Evolutionary conservation across 2,888 invertebrate species (phyloP).

Genomic region (Eupeodes luniger): DNA sequence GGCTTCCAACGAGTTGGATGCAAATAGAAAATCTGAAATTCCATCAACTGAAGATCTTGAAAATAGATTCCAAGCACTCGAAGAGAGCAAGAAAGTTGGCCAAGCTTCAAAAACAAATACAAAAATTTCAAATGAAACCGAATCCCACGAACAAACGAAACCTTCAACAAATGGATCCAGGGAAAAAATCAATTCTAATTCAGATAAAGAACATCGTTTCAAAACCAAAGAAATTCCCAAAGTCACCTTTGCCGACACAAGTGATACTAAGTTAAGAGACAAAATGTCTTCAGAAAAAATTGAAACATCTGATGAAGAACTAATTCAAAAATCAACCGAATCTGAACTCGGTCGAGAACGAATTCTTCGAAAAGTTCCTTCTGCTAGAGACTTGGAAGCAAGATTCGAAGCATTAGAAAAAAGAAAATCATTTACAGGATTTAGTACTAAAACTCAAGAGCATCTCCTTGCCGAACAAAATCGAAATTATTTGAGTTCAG

Average conservation of each 20-base stretch:
- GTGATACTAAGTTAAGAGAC: neutral
- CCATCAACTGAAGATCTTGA: constrained; percentile 82
- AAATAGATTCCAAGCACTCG: constrained; percentile 81
- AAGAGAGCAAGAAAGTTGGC: constrained; percentile 69
- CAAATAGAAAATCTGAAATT: constrained; percentile 75
- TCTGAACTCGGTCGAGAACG: neutral
- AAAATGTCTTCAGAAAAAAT: neutral
- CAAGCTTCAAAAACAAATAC: neutral
- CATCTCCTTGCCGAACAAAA: constrained; percentile 17
- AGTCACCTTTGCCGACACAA: constrained; percentile 15
- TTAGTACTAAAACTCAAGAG: constrained; percentile 12
- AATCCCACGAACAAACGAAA: neutral
- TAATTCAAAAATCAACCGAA: constrained; percentile 16
- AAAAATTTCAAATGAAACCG: neutral
- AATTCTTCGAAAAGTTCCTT: constrained; percentile 8
- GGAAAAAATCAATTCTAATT: neutral
- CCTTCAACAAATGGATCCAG: neutral
- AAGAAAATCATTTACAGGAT: constrained; percentile 27
- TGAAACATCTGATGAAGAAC: neutral
- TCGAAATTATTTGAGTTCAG: constrained; percentile 21
- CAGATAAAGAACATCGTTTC: neutral
- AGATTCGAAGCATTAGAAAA: constrained; percentile 51
- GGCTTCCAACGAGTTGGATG: neutral
- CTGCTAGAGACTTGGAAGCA: constrained; percentile 40
- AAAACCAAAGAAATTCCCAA: constrained; percentile 46